A percentile compares a stretch with the other conserved stretches of the same genome.
Conservation (phyloP, 2,888 invertebrate species). For the Pterostichus niger region DNA sequence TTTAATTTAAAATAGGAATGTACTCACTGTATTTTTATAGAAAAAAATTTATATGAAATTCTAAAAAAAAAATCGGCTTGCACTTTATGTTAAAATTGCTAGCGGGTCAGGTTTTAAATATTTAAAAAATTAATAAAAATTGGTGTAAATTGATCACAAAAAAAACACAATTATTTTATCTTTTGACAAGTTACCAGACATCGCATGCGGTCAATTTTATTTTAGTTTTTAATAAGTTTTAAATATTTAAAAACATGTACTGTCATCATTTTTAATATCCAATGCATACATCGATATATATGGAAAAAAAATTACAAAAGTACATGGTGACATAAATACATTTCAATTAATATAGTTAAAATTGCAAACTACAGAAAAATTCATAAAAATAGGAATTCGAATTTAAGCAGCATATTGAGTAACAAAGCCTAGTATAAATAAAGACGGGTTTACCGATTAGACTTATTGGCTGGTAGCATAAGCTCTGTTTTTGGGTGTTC, state of each 20-base stretch:
- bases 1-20: conserved; percentile 41
- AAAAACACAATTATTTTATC: conserved; percentile 55
- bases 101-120: conserved; percentile 46
- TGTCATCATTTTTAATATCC: conserved; percentile 55
- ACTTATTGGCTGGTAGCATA: no score
- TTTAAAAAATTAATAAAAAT: conserved; percentile 58
- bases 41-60: conserved; percentile 34
- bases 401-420: conserved; percentile 7
- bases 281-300: conserved; percentile 25
- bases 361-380: conserved; percentile 30
- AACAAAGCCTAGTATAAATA: no score
- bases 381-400: conserved; percentile 18
- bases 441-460: no score
- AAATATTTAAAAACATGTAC: conserved; percentile 49
- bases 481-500: no score
- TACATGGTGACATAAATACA: conserved; percentile 29
- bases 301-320: conserved; percentile 31
- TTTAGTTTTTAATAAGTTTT: conserved; percentile 55
- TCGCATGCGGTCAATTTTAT: conserved; percentile 52
- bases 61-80: not conserved
- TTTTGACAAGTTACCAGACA: conserved; percentile 59
- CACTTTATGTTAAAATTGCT: conserved; percentile 37
- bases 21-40: conserved; percentile 24
- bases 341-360: conserved; percentile 39
- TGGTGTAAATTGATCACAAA: conserved; percentile 47